A percentile compares a stretch with the other conserved stretches of the same genome.
phyloP scores from a whole-genome alignment of 1,140 invertebrate genomes.

The Neodiprion virginianus region DNA sequence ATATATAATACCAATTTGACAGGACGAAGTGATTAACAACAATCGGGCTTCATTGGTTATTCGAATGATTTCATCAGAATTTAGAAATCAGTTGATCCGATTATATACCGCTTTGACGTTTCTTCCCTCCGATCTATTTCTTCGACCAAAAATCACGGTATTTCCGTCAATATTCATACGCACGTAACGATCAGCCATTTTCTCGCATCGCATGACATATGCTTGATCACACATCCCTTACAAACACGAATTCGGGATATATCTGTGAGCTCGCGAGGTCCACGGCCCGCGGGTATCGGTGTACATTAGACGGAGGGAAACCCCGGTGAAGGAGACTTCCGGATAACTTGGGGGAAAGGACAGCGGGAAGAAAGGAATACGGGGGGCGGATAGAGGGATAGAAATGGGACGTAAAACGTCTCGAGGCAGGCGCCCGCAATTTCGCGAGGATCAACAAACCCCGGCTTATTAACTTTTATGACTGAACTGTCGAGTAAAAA shows the following conservation, averaged over 20 bases:
- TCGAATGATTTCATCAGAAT: too few species aligned
- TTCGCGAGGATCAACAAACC: slow-evolving; percentile 35
- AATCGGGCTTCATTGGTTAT: too few species aligned
- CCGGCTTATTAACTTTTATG: slow-evolving; percentile 36
- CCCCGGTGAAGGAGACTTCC: background rate
- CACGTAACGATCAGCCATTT: background rate
- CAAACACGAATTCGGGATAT: background rate
- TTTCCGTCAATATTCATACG: too few species aligned
- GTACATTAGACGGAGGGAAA: background rate
- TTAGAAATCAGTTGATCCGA: too few species aligned
- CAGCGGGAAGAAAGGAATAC: background rate
- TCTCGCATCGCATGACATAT: background rate
- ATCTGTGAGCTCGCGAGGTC: background rate
- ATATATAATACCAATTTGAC: too few species aligned
- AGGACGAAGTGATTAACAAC: too few species aligned
- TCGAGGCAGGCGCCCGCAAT: slow-evolving; percentile 25
- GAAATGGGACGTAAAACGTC: slow-evolving; percentile 25
- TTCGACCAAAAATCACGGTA: too few species aligned
- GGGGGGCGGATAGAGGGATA: slow-evolving; percentile 5
- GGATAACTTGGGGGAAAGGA: background rate
- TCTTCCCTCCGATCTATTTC: background rate
- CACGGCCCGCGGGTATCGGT: background rate
- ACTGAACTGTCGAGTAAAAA: slow-evolving; percentile 32
- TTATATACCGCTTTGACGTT: background rate
- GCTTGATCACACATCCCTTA: too few species aligned